Evolutionary conservation across 2,888 invertebrate genomes (phyloP), one percentile per base, ranked within the genome.

Genomic region (Cotesia congregata): DNA sequence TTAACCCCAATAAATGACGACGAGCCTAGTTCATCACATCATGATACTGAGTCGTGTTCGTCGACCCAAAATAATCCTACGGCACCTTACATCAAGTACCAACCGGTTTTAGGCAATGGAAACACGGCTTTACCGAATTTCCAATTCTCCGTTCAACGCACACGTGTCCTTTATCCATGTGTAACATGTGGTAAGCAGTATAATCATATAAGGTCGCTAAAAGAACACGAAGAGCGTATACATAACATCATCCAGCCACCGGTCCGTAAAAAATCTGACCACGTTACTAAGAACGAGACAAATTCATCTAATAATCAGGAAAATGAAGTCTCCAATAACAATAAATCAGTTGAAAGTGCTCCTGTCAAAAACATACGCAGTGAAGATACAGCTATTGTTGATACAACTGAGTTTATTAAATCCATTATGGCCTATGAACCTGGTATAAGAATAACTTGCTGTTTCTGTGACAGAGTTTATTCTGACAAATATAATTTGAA

Each of bases 141-240:
- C 40, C 82, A 82, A 76, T 83, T 87, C 41, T 83, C 85, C 5
- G 83, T 86, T 0, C 84, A 85, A 76, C 82, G 81, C 61, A 83
- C 81, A 67, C 83, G 80, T 15, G 83, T 82, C 40, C 71, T 87
- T 9, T 87, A 83, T 75, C 82, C 84, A 41, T 89, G 89, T 70
- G 65, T 76, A 17, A 82, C 81, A 2, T 89, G 89, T 75, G 86
- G 86, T 4, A 83, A 82, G 30, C 81, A 84, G 70, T 88, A 83
- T 73, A 71, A 78, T n/a, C 80, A 83, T 38, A 81, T 80, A 59
- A 74, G 81, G 40, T 76, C 76, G 0, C 77, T 88, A 6, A 77
- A 80, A 30, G 70, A 78, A 1, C 89, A 89, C 78, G 79, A 82
- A 1, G 80, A 82, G 20, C 80, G 79, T 68, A 75, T 83, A 50